These are phyloP conservation scores for Orientallactaga bullata DNA, from an alignment of 2,113 vertebrate species.

Conservation along the genomic window DNA sequence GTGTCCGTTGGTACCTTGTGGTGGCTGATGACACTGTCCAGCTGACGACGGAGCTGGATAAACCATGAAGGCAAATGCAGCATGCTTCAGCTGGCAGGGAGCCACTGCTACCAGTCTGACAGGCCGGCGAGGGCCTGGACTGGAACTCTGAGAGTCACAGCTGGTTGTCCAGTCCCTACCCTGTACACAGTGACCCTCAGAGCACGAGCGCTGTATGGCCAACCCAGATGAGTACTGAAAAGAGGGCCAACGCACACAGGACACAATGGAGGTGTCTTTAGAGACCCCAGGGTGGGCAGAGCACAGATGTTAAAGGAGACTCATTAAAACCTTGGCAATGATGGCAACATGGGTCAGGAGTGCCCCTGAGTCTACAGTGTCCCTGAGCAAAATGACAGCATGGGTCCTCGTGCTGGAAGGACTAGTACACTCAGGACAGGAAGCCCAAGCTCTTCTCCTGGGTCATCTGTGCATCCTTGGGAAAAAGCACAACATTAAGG, in stretches of 20 bases:
- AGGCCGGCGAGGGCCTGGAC: neutral
- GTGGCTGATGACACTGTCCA: too few relatives aligned
- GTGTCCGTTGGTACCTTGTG: neutral
- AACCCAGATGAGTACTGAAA: neutral
- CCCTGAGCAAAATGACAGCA: neutral
- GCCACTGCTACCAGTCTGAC: too few relatives aligned
- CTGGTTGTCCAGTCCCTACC: neutral
- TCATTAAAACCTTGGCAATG: accelerated
- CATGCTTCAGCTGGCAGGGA: neutral
- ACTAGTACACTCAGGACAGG: neutral
- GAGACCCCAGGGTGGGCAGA: neutral
- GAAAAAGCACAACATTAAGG: too few relatives aligned
- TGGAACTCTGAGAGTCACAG: neutral
- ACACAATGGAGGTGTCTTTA: neutral
- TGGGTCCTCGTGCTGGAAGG: too few relatives aligned
- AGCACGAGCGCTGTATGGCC: neutral
- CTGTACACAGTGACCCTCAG: neutral
- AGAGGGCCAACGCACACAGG: neutral
- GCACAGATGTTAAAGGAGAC: neutral
- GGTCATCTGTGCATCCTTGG: neutral
- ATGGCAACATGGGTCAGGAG: neutral
- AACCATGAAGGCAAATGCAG: too few relatives aligned
- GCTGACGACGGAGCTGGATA: neutral
- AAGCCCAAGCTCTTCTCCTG: too few relatives aligned
- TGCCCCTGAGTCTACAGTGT: neutral